Evolutionary conservation across 2,113 vertebrate genomes (phyloP).

Genomic region (Empidonax alnorum): DNA sequence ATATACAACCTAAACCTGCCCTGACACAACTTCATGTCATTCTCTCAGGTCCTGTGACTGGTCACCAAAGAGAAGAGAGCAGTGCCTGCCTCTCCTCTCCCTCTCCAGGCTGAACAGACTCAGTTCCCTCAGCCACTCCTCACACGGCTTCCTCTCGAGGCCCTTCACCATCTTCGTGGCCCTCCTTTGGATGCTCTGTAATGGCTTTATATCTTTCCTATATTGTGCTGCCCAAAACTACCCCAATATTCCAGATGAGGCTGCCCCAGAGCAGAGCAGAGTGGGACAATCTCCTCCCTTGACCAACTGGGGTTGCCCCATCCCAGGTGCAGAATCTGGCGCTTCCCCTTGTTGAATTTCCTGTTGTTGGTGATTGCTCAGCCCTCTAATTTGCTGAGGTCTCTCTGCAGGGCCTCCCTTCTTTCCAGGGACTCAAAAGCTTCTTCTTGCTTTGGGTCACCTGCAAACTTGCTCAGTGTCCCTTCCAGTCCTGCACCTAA

Average conservation of each 20-base stretch:
- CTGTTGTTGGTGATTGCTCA: background rate
- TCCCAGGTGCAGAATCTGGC: background rate
- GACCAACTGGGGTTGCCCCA: background rate
- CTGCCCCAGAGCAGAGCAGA: background rate
- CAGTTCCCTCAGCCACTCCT: background rate
- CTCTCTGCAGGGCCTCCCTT: background rate
- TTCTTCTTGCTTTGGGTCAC: background rate
- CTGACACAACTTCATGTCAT: background rate
- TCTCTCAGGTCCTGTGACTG: background rate
- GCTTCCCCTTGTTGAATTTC: background rate
- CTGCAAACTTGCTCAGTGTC: background rate
- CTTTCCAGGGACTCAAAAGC: background rate
- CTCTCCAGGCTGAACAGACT: background rate
- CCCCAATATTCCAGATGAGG: background rate
- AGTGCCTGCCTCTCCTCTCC: background rate
- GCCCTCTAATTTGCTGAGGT: background rate
- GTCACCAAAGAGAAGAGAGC: background rate
- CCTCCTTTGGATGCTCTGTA: background rate
- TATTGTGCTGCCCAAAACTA: background rate
- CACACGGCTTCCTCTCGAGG: background rate
- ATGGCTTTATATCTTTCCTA: background rate
- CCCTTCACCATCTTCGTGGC: background rate
- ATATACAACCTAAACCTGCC: background rate
- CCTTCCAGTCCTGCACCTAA: background rate
- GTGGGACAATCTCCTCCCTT: background rate